phyloP scores from a whole-genome alignment of 2,113 vertebrate genomes.

The Rhipidura dahli region DNA sequence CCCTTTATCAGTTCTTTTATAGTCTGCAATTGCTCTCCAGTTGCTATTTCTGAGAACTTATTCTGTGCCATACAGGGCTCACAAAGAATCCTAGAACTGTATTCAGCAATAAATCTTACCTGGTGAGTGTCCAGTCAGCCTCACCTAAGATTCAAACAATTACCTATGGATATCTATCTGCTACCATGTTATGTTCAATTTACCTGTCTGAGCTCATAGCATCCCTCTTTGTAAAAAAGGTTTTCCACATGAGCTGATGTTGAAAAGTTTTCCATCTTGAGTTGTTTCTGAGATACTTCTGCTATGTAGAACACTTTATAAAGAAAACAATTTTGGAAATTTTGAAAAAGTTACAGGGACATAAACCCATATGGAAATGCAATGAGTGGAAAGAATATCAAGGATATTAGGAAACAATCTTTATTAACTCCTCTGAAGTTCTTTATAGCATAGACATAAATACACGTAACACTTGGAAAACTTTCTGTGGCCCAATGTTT shows the following conservation, averaged over 20 bases:
- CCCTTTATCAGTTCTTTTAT: not conserved
- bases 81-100: not conserved
- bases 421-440: not conserved
- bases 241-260: not conserved
- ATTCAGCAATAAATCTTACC: not conserved
- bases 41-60: not conserved
- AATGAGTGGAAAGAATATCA: not conserved
- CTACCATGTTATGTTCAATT: not conserved
- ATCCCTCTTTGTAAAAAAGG: not conserved
- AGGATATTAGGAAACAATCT: not conserved
- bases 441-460: not conserved
- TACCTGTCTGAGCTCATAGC: not conserved
- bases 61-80: not conserved
- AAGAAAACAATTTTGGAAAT: not conserved
- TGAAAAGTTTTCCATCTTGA: not conserved
- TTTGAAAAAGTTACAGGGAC: not conserved
- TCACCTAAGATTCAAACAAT: not conserved
- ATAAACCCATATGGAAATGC: not conserved
- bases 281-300: not conserved
- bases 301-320: not conserved
- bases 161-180: not conserved
- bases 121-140: not conserved
- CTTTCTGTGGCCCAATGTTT: not conserved
- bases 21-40: not conserved
- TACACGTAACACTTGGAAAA: not conserved